Evolutionary conservation across 2,113 vertebrate species (phyloP).

Genomic region (Dryoscopus gambensis): DNA sequence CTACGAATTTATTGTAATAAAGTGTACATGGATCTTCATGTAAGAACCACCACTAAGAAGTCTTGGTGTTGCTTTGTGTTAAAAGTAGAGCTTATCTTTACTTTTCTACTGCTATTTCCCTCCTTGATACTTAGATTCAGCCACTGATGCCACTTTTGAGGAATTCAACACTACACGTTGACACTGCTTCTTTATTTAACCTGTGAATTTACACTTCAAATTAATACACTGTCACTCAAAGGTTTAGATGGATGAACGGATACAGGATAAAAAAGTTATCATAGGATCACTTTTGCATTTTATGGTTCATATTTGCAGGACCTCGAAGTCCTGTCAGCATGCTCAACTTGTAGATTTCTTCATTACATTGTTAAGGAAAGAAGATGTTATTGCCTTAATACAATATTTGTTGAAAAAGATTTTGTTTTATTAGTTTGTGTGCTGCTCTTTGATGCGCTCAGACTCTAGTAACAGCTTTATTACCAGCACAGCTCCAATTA

Average conservation of each 20-base stretch:
- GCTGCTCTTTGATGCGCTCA: neutral
- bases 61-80: neutral
- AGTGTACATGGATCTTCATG: neutral
- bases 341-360: neutral
- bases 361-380: neutral
- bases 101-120: neutral
- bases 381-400: neutral
- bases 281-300: neutral
- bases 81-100: neutral
- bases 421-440: neutral
- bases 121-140: neutral
- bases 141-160: neutral
- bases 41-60: neutral
- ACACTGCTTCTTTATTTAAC: neutral
- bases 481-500: slow-evolving; percentile 9
- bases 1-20: neutral
- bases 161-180: neutral
- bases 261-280: no score
- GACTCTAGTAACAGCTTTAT: slow-evolving; percentile 3
- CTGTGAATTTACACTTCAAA: neutral
- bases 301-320: neutral
- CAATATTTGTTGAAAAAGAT: neutral
- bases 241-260: neutral
- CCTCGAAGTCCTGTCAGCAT: neutral
- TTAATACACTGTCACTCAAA: neutral